Percentiles rank a stretch among this genome's conserved stretches.
phyloP scores from a whole-genome alignment of 2,888 invertebrate species.

The Anoplius nigerrimus region DNA sequence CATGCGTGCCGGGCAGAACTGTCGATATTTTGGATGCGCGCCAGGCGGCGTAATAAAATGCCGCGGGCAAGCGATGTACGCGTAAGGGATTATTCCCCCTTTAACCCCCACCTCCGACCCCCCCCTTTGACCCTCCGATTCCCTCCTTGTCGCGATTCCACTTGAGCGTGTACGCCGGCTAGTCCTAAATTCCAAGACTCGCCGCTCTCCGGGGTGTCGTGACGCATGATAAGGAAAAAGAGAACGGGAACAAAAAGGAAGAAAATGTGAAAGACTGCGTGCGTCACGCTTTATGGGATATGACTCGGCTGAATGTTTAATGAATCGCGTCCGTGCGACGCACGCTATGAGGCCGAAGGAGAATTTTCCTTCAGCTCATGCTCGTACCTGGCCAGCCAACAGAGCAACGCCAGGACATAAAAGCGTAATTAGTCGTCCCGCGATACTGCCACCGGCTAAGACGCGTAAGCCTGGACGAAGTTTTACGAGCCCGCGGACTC shows the following conservation, averaged over 20 bases:
- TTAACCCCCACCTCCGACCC: slow-evolving; percentile 14
- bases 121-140: background rate
- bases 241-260: too few species aligned
- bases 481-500: too few species aligned
- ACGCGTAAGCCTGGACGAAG: too few species aligned
- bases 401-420: background rate
- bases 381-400: background rate
- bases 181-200: slow-evolving; percentile 21
- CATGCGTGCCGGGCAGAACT: slow-evolving; percentile 37
- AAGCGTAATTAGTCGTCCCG: background rate
- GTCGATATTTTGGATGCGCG: slow-evolving; percentile 50
- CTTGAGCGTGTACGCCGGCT: slow-evolving; percentile 16
- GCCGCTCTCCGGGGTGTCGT: slow-evolving; percentile 39
- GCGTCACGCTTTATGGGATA: slow-evolving; percentile 41
- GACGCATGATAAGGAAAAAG: slow-evolving; percentile 28
- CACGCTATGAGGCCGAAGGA: background rate
- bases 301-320: slow-evolving; percentile 50
- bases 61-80: background rate
- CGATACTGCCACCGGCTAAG: too few species aligned
- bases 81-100: slow-evolving; percentile 20
- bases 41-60: slow-evolving; percentile 21
- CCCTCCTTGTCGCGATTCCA: background rate
- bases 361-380: slow-evolving; percentile 2
- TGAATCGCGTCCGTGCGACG: slow-evolving; percentile 28
- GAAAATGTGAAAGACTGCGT: slow-evolving; percentile 29